phyloP scores from a whole-genome alignment of 2,888 invertebrate species.

The Pristionchus exspectatus region DNA sequence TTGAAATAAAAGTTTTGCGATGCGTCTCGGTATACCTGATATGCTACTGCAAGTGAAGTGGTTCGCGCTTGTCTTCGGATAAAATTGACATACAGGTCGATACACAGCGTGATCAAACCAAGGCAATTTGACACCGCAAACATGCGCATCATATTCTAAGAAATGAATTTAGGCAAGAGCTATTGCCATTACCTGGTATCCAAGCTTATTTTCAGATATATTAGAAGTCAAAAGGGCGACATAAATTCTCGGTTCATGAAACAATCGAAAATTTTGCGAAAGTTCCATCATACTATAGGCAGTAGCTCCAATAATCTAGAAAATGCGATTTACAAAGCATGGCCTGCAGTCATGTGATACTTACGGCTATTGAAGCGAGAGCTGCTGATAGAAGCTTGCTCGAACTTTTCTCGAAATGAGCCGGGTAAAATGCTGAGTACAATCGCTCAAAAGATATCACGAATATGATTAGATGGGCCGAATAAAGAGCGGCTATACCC shows the following conservation, averaged over 20 bases:
- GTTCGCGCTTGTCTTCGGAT: background rate
- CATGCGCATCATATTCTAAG: background rate
- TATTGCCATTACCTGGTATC: background rate
- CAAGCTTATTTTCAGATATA: background rate
- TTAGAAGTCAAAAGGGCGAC: background rate
- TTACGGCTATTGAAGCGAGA: background rate
- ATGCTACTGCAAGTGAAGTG: background rate
- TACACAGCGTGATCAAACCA: background rate
- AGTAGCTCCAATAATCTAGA: background rate
- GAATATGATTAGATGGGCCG: background rate
- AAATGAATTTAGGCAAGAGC: background rate
- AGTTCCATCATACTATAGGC: background rate
- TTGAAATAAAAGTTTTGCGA: no score
- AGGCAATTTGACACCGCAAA: background rate
- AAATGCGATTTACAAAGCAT: background rate
- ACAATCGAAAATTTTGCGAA: background rate
- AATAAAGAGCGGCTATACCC: background rate
- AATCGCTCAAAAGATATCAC: background rate
- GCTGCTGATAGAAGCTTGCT: background rate
- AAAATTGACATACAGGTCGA: background rate
- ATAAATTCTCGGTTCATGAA: background rate
- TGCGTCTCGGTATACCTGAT: background rate
- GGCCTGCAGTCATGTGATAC: background rate
- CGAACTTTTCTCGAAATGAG: constrained; percentile 4
- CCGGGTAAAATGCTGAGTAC: background rate